Evolutionary conservation across 2,797 vertebrate genomes (phyloP).

Genomic region (Bryconaethiops microstoma): DNA sequence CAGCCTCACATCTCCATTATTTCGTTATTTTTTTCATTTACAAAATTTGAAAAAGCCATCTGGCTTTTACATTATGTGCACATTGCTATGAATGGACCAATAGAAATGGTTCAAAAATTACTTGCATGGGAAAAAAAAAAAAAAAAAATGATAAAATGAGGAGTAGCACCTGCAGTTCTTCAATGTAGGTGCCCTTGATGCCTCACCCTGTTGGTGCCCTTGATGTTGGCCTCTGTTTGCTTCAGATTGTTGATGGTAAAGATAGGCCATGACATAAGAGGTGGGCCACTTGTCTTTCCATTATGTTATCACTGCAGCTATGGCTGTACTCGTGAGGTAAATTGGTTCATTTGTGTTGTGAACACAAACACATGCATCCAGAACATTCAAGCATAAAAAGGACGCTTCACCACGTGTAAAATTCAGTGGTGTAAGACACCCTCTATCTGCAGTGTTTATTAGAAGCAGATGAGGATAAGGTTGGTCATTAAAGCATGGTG

Average conservation of each 20-base stretch:
- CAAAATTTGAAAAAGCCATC: too few relatives aligned
- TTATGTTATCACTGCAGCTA: constrained; percentile 65
- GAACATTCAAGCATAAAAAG: constrained; percentile 49
- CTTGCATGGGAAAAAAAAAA: too few relatives aligned
- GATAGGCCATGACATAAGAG: constrained; percentile 46
- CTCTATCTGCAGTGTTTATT: constrained; percentile 18
- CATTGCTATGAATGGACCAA: too few relatives aligned
- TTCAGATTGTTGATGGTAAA: constrained; percentile 65
- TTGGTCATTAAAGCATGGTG: constrained; percentile 34
- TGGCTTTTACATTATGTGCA: too few relatives aligned
- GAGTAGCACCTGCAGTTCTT: constrained; percentile 25
- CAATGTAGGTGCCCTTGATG: constrained; percentile 64
- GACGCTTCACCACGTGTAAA: constrained; percentile 52
- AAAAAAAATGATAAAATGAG: too few relatives aligned
- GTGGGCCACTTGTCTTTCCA: constrained; percentile 63
- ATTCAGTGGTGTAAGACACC: constrained; percentile 16
- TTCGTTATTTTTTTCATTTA: too few relatives aligned
- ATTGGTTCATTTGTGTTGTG: constrained; percentile 48
- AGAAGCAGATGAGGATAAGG: constrained; percentile 20
- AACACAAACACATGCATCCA: constrained; percentile 62
- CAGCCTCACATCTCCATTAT: too few relatives aligned
- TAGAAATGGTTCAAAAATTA: too few relatives aligned
- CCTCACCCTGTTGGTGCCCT: constrained; percentile 23
- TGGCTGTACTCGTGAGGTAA: constrained; percentile 31
- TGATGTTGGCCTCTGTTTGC: constrained; percentile 31